Conservation (phyloP, 2,888 invertebrate species). For the Ophion slaviceki region DNA sequence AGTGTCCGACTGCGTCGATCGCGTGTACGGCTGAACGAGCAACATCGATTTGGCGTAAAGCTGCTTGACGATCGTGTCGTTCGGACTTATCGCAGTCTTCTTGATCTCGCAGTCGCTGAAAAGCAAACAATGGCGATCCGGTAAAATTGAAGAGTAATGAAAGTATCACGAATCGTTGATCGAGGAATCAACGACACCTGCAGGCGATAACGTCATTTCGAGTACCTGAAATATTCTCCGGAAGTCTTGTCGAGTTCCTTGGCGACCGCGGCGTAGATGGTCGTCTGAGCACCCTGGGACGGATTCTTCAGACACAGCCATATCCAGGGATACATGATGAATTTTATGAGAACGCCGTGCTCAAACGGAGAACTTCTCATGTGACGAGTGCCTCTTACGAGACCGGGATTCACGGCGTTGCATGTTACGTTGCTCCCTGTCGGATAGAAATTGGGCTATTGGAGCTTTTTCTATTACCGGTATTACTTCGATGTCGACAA, state of each 20-base stretch:
- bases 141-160: neutral
- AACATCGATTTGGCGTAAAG: slow-evolving; percentile 80
- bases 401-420: slow-evolving; percentile 89
- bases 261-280: slow-evolving; percentile 87
- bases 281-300: slow-evolving; percentile 88
- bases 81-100: slow-evolving; percentile 78
- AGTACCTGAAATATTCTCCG: slow-evolving; percentile 89
- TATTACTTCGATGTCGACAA: too few species aligned
- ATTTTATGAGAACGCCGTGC: slow-evolving; percentile 84
- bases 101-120: slow-evolving; percentile 82
- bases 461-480: too few species aligned
- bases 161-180: neutral
- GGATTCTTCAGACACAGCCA: slow-evolving; percentile 89
- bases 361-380: slow-evolving; percentile 85
- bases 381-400: slow-evolving; percentile 87
- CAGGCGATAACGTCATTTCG: slow-evolving; percentile 18
- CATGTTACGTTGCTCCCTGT: slow-evolving; percentile 88
- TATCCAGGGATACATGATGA: slow-evolving; percentile 88
- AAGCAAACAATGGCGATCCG: slow-evolving; percentile 23
- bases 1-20: slow-evolving; percentile 34
- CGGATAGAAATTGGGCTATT: slow-evolving; percentile 63
- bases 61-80: slow-evolving; percentile 75
- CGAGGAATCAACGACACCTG: neutral
- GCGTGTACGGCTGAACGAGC: slow-evolving; percentile 62
- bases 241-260: slow-evolving; percentile 86